These are phyloP conservation scores for Syngnathus scovelli DNA, from an alignment of 2,113 vertebrate genomes.

Conservation along the genomic window DNA sequence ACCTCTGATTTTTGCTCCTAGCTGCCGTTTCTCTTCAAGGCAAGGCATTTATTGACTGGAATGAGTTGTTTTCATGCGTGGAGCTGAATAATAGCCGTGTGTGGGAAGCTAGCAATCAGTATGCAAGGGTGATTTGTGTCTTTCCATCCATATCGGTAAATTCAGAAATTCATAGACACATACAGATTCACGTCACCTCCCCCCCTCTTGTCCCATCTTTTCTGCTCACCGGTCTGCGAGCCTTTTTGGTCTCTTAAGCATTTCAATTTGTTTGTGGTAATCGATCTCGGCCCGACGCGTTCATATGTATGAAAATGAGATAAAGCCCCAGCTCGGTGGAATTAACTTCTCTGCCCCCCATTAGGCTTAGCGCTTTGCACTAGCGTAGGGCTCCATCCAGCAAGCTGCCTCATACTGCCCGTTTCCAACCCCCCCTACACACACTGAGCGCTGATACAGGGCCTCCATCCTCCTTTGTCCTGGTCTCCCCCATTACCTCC, in stretches of 20 bases:
- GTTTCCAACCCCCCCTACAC: neutral
- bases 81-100: slow-evolving; percentile 50
- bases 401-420: slow-evolving; percentile 35
- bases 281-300: slow-evolving; percentile 57
- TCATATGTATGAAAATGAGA: slow-evolving; percentile 72
- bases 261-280: slow-evolving; percentile 71
- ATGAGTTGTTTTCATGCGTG: slow-evolving; percentile 50
- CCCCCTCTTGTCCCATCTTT: slow-evolving; percentile 20
- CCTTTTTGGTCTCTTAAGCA: slow-evolving; percentile 43
- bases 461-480: slow-evolving; percentile 15
- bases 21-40: slow-evolving; percentile 36
- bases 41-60: slow-evolving; percentile 32
- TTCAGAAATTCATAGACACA: slow-evolving; percentile 57
- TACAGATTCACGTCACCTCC: slow-evolving; percentile 17
- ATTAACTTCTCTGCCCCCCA: slow-evolving; percentile 69
- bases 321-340: slow-evolving; percentile 53
- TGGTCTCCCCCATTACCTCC: slow-evolving; percentile 43
- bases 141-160: slow-evolving; percentile 57
- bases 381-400: slow-evolving; percentile 32
- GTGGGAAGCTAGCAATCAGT: slow-evolving; percentile 41
- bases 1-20: slow-evolving; percentile 37
- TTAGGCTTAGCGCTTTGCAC: slow-evolving; percentile 54
- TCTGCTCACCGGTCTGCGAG: slow-evolving; percentile 40
- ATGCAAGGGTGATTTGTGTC: slow-evolving; percentile 57
- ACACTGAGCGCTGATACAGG: slow-evolving; percentile 29